Evolutionary conservation across 2,888 invertebrate species (phyloP).

Genomic region (Asteroscopus sphinx): DNA sequence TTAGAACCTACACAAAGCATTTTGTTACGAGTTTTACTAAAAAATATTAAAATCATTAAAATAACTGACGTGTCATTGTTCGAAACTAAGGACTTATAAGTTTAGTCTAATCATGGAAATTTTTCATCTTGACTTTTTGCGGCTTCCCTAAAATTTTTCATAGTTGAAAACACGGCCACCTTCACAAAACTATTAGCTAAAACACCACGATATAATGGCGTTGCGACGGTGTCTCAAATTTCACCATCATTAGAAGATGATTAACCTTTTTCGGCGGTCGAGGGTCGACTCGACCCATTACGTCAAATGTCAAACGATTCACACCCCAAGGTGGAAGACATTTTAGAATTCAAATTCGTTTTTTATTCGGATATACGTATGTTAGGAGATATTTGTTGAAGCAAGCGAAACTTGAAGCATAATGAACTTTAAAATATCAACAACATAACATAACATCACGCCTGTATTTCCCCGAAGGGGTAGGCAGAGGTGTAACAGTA

Average conservation of each 20-base stretch:
- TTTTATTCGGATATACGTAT: too few relatives aligned
- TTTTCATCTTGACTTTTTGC: not conserved
- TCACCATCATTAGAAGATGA: slow-evolving; percentile 84
- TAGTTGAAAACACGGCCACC: slow-evolving; percentile 20
- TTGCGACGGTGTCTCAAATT: slow-evolving; percentile 58
- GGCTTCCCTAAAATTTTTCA: not conserved
- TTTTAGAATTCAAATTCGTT: slow-evolving; percentile 26
- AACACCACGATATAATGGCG: slow-evolving; percentile 51
- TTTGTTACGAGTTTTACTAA: too few relatives aligned
- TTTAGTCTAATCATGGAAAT: not conserved
- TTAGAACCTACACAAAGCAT: too few relatives aligned
- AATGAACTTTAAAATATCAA: too few relatives aligned
- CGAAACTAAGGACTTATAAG: too few relatives aligned
- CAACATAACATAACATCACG: too few relatives aligned
- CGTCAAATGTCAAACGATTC: slow-evolving; percentile 80
- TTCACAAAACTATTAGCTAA: slow-evolving; percentile 53
- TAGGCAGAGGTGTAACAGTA: too few relatives aligned
- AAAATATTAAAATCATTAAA: too few relatives aligned
- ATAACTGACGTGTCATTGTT: too few relatives aligned
- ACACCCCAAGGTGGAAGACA: slow-evolving; percentile 64
- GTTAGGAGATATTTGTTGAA: too few relatives aligned
- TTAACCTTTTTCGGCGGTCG: slow-evolving; percentile 81
- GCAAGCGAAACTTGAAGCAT: too few relatives aligned
- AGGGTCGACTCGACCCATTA: slow-evolving; percentile 78
- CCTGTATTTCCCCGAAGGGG: too few relatives aligned